A percentile compares a stretch with the other conserved stretches of the same genome.
phyloP scores from a whole-genome alignment of 1,140 invertebrate species.

The Hyles euphorbiae region DNA sequence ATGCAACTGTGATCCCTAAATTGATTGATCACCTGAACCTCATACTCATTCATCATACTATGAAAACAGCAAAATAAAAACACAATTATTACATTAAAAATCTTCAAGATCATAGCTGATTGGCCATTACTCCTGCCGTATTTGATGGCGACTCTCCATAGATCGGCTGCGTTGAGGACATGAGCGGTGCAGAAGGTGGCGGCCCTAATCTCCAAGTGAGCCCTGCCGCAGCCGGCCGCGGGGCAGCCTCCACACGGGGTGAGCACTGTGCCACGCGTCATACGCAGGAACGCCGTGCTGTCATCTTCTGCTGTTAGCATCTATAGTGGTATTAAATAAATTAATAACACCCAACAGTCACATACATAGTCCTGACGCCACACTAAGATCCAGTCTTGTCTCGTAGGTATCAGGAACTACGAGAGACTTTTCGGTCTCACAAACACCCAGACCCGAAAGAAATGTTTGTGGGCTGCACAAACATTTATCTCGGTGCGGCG shows the following conservation, averaged over 20 bases:
- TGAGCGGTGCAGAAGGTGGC: conserved; percentile 60
- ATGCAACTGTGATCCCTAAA: too few relatives aligned
- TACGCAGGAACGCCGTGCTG: conserved; percentile 48
- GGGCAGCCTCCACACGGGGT: conserved; percentile 32
- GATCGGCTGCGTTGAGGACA: conserved; percentile 30
- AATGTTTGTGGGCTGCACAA: too few relatives aligned
- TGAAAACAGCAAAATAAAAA: not conserved
- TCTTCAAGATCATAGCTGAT: conserved; percentile 22
- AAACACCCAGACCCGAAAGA: too few relatives aligned
- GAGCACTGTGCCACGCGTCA: conserved; percentile 49
- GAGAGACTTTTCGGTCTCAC: too few relatives aligned
- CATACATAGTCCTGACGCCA: too few relatives aligned
- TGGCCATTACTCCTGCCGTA: conserved; percentile 32
- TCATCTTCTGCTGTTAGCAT: conserved; percentile 64
- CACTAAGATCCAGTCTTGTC: too few relatives aligned
- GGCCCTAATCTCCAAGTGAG: conserved; percentile 48
- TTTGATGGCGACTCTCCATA: conserved; percentile 41
- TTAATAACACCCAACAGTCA: too few relatives aligned
- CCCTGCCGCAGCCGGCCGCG: conserved; percentile 27
- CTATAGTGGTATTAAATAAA: conserved; percentile 9
- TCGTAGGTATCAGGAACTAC: too few relatives aligned
- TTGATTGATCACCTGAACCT: too few relatives aligned
- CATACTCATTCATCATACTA: too few relatives aligned
- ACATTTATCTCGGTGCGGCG: too few relatives aligned
- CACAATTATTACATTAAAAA: conserved; percentile 32